Evolutionary conservation across 2,888 invertebrate genomes (phyloP), one percentile per base, ranked within the genome.

Genomic region (Drosophila limbata): DNA sequence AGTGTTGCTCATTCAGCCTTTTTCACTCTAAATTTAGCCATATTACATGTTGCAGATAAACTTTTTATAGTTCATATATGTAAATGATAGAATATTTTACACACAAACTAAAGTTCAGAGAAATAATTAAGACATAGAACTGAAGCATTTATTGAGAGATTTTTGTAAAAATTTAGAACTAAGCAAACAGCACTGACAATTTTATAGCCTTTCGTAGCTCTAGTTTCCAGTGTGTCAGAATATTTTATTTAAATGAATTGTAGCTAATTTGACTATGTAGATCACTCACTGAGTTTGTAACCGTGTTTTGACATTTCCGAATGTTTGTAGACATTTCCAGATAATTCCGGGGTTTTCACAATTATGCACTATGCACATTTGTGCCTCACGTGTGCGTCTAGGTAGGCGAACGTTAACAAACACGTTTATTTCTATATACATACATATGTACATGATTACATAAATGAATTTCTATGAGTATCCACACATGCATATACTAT

Each of bases 221-320:
- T 39, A 57, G 19, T 37, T 39, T 15, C 13, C 2, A 21, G 13
- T 19, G 3, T 42, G 21, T 8, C 1, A 13, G 19, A 35, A 1
- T 13, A 35, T 19, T 50, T 35, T 13, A 50, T 35, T 19, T 35
- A 50, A n/a, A 9, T 21, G 13, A 35, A 50, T 21, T 15, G 15
- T 9, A 47, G n/a, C 9, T 15, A 28, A n/a, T 28, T 28, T 13
- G 11, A 40, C 48, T 44, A 21, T 13, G 48, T 5, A 39, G 8
- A 50, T n/a, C 19, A 8, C 19, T 52, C 17, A 39, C 13, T 52
- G 37, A 52, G 39, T 60, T 52, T 57, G 8, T 28, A 52, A 52
- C 11, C 47, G 57, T 53, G 40, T 62, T 28, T 69, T 45, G 76
- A 55, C 57, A 69, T 69, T 75, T 15, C 50, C 3, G 19, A 69